These are phyloP conservation scores for Moxostoma hubbsi DNA, from an alignment of 2,797 vertebrate species.

Conservation along the genomic window DNA sequence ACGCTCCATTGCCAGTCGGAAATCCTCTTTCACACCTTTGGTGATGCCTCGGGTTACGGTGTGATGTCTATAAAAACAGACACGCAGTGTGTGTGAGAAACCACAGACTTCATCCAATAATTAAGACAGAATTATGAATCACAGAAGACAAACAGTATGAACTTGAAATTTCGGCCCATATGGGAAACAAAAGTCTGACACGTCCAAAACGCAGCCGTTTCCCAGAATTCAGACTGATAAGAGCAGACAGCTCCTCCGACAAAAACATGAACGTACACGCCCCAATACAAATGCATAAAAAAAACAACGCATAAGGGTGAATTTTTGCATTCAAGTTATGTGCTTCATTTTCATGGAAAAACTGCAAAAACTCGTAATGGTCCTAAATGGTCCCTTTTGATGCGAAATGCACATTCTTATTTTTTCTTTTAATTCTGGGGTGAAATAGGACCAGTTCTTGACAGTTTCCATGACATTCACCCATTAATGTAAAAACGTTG, in stretches of 20 bases:
- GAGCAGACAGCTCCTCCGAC: neutral
- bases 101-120: too few species aligned
- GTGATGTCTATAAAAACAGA: slow-evolving; percentile 85
- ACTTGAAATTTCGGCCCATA: neutral
- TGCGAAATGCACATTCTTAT: too few species aligned
- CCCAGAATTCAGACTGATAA: slow-evolving; percentile 13
- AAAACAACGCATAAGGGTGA: neutral
- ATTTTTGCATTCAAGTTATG: neutral
- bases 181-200: neutral
- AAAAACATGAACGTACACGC: neutral
- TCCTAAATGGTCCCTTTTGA: too few species aligned
- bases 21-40: slow-evolving; percentile 98
- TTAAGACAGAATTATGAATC: neutral
- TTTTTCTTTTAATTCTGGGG: neutral
- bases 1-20: slow-evolving; percentile 97
- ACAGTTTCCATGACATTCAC: slow-evolving; percentile 48
- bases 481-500: slow-evolving; percentile 64
- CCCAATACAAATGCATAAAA: neutral
- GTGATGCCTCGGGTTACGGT: slow-evolving; percentile 97
- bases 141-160: slow-evolving; percentile 64
- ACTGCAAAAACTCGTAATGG: neutral
- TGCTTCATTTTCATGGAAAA: neutral
- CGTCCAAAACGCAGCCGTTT: neutral
- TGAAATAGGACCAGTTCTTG: neutral
- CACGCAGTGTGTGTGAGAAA: neutral